Evolutionary conservation across 2,888 invertebrate species (phyloP).

Genomic region (Volucella zonaria): DNA sequence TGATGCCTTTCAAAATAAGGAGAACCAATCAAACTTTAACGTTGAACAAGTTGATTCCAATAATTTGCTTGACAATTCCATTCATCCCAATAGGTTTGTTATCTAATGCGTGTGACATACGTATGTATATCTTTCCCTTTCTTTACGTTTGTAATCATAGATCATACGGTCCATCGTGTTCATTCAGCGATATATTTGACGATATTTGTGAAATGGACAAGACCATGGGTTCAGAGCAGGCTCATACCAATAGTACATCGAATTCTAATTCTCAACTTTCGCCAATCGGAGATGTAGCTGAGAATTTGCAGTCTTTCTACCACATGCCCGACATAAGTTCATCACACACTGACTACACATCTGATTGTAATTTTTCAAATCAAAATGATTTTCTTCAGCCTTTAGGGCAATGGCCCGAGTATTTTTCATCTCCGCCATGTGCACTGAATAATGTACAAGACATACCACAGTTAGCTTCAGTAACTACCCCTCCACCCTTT

Average conservation of each 20-base stretch:
- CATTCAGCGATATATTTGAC: conserved; percentile 66
- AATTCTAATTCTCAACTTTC: conserved; percentile 14
- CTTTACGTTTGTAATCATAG: conserved; percentile 6
- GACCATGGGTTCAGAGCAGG: conserved; percentile 41
- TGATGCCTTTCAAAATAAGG: conserved; percentile 22
- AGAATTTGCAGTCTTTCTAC: conserved; percentile 30
- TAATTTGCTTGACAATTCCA: conserved; percentile 42
- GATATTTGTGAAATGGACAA: conserved; percentile 70
- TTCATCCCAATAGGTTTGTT: conserved; percentile 53
- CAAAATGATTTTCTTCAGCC: conserved; percentile 59
- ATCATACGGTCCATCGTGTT: conserved; percentile 30
- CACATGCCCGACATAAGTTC: conserved; percentile 60
- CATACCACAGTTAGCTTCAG: conserved; percentile 45
- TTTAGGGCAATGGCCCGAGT: conserved; percentile 58
- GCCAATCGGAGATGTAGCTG: conserved; percentile 2
- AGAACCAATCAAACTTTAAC: conserved; percentile 18
- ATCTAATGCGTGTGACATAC: not conserved
- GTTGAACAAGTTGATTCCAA: conserved; percentile 48
- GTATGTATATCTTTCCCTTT: not conserved
- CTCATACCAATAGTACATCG: not conserved
- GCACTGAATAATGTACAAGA: conserved; percentile 52
- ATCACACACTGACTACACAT: conserved; percentile 36
- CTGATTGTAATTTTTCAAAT: conserved; percentile 52
- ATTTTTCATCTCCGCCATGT: conserved; percentile 47
- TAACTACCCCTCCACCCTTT: conserved; percentile 9